Base-by-base conservation (phyloP, 2,113 vertebrate species). In the Hirundichthys speculiger region DNA sequence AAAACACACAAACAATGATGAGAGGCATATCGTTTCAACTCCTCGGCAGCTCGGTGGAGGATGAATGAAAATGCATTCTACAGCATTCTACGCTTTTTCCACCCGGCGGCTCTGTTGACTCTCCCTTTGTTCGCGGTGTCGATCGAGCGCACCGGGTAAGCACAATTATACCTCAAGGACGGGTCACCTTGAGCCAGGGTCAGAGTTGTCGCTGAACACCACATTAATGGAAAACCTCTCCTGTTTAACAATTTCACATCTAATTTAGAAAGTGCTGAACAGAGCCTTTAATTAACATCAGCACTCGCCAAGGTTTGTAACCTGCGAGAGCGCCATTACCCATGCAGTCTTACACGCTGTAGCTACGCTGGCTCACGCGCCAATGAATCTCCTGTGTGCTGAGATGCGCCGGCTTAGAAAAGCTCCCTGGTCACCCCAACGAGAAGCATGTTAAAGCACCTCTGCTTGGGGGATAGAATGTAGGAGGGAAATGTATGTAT, bases 101-200 rank as follows among this genome's bases (percentile, higher is more conserved):
- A 22, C 45, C 45, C 24, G 1, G 40, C 72, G 55, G 56, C 39
- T 56, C 73, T 60, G 52, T 56, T 10, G 42, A 54, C 55, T 40
- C 56, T 57, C 13, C 45, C 45, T 38, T 41, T 49, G 46, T 63
- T 66, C 22, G 42, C 41, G 34, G 59, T 47, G 75, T 63, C 41
- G 19, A 61, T 73, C n/a, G 1, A 40, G 46, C 76, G 58, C 73
- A 66, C 57, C 68, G 80, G 82, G 82, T 84, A 74, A 74, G 69
- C 49, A 51, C 83, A 84, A 85, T 87, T 86, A 82, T 64, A 75
- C 68, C 62, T 88, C 80, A 86, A 91, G 90, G 85, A 88, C 60
- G 30, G 13, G 13, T 24, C 42, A 19, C 68, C 77, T 78, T 70
- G 50, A 16, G 63, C 49, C 19, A 1, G 61, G 81, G 82, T 86